Evolutionary conservation across 1,140 invertebrate genomes (phyloP), one percentile per base, ranked within the genome.

Genomic region (Hyphantria cunea): DNA sequence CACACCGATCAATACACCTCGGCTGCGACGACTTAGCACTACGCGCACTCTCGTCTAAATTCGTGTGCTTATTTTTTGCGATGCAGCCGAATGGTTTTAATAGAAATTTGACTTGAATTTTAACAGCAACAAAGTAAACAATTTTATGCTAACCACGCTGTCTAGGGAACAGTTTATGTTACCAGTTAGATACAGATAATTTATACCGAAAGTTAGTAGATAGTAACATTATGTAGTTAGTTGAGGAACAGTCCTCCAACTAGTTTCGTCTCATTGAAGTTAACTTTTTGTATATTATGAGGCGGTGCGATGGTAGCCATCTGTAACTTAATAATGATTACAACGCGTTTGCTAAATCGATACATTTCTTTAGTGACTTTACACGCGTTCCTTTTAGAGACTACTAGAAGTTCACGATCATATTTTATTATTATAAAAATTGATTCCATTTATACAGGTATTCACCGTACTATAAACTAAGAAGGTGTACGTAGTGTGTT

Each of bases 1-100:
- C 87, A 89, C 72, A 62, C 72, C 77, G 87, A 90, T 90, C 87
- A 86, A 90, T 90, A 90, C 69, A 71, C 63, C 76, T 60, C 76
- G 76, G 71, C 76, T 76, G 76, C 78, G 80, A 72, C 75, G 75
- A 75, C 78, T 77, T 82, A 75, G 76, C 79, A 82, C 78, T 79
- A 76, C 83, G 74, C 72, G 76, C 64, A 61, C 72, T 66, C 72
- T 66, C 66, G 73, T 70, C 76, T 73, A 85, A 86, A 86, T 84
- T 82, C 74, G 75, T 80, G 78, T 68, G 69, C 78, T 72, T 69
- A 78, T 76, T 80, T 79, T 82, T 75, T 72, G 68, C 64, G 53
- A 62, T 74, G 64, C 70, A 70, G 61, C 49, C 67, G 53, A 72
- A 68, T 63, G 54, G 17, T 68, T 66, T 63, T 72, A 68, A 69